Evolutionary conservation across 2,888 invertebrate genomes (phyloP), one percentile per base, ranked within the genome.

Genomic region (Pheosia tremula): DNA sequence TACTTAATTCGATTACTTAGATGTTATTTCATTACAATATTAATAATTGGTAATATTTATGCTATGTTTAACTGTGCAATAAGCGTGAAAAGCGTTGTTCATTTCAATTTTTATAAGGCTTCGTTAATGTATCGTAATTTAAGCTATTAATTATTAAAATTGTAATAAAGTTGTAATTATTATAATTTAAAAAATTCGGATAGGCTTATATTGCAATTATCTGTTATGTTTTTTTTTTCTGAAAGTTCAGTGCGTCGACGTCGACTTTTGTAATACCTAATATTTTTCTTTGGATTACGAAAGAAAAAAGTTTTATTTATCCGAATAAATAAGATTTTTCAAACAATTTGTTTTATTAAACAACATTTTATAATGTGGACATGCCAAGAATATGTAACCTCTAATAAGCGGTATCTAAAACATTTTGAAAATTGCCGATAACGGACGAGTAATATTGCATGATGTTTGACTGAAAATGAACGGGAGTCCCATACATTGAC

Each of bases 321-420:
- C 87, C 84, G 86, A 91, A 87, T 93, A 92, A 92, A 90, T 85
- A 92, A 91, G 89, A 90, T 88, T 90, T 93, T 90, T 88, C 79
- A 83, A 70, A 66, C 47, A 59, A 57, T 64, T 78, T 73, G 84
- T 90, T 89, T 90, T 77, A 82, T 86, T 90, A n/a, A 3, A 4
- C n/a, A 24, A 57, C 4, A 38, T 3, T 54, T 0, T 47, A 9
- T 47, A 1, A 5, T 47, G 24, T n/a, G 49, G n/a, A 50, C 4
- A 4, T n/a, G 24, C 11, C 47, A 4, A 24, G 24, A 24, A 24
- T 24, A 24, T 24, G 24, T 2, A 24, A 24, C 24, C 24, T 24
- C 24, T 41, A 7, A 3, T 41, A 41, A 41, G 8, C 5, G 3
- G 8, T 8, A 5, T n/a, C n/a, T n/a, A n/a, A n/a, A n/a, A n/a